phyloP scores from a whole-genome alignment of 2,113 vertebrate genomes.

The Passer montanus region DNA sequence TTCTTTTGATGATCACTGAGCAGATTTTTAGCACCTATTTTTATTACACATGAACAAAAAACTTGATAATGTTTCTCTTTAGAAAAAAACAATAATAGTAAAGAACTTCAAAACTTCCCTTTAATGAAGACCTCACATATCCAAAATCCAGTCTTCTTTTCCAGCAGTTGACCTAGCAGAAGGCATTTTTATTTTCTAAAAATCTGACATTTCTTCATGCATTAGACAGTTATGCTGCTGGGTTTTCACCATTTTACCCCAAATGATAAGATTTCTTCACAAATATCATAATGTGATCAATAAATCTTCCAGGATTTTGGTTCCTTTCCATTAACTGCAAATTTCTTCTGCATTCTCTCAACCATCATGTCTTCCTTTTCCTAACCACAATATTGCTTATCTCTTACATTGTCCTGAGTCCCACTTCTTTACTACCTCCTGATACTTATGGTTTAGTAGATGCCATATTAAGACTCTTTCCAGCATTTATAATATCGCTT shows the following conservation, averaged over 20 bases:
- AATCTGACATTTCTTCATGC: not conserved
- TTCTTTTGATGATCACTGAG: not conserved
- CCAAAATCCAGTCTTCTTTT: not conserved
- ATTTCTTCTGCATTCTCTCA: not conserved
- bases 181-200: not conserved
- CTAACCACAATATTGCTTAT: not conserved
- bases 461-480: not conserved
- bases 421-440: not conserved
- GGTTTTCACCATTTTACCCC: not conserved
- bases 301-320: not conserved
- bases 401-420: not conserved
- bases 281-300: not conserved
- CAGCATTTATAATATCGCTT: not conserved
- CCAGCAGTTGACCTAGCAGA: not conserved
- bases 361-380: not conserved
- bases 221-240: not conserved
- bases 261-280: not conserved
- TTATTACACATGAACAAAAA: not conserved
- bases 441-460: not conserved
- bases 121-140: not conserved
- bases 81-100: too few relatives aligned
- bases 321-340: not conserved
- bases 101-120: not conserved
- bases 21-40: not conserved
- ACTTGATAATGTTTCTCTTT: not conserved